Evolutionary conservation across 1,140 invertebrate genomes (phyloP), one percentile per base, ranked within the genome.

Genomic region (Drosophila bocqueti): DNA sequence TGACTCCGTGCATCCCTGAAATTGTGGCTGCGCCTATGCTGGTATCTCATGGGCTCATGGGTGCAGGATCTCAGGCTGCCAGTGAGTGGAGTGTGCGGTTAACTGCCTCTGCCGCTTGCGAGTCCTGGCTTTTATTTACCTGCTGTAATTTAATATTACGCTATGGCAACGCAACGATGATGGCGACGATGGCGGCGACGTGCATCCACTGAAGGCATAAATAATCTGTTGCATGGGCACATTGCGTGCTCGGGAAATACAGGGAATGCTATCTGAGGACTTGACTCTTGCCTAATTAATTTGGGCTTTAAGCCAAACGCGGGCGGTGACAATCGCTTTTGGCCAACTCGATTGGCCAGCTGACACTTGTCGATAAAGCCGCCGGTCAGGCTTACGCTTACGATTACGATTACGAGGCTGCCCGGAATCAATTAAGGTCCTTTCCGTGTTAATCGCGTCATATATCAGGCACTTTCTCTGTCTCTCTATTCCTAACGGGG

Each of bases 391-490:
- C 62, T 57, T 40, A 45, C 18, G 50, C 50, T 36, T 36, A 16
- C 31, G 31, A 36, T 54, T 54, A 24, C 52, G 52, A 49, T 49
- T 49, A 49, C 47, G 47, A 55, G 42, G 26, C n/a, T 16, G 58
- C 38, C 43, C 26, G 42, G 21, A 79, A 87, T 87, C 84, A 89
- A 87, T 89, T 87, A 84, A 68, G 85, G 67, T 68, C 85, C 85
- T 85, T 90, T 76, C 76, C 83, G 79, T 81, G 85, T 80, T 90
- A 91, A 90, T 90, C 82, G 85, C 82, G 63, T 76, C 85, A 91
- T 90, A 90, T 77, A 90, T 90, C 84, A 87, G 57, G 71, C 66
- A 47, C 52, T 59, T 67, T 6, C 11, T 26, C 13, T 34, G 11
- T 34, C 13, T 34, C 15, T 34, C 13, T 38, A n/a, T 66, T 29